Conservation (phyloP, 2,797 vertebrate species). For the Rhinophrynus dorsalis region DNA sequence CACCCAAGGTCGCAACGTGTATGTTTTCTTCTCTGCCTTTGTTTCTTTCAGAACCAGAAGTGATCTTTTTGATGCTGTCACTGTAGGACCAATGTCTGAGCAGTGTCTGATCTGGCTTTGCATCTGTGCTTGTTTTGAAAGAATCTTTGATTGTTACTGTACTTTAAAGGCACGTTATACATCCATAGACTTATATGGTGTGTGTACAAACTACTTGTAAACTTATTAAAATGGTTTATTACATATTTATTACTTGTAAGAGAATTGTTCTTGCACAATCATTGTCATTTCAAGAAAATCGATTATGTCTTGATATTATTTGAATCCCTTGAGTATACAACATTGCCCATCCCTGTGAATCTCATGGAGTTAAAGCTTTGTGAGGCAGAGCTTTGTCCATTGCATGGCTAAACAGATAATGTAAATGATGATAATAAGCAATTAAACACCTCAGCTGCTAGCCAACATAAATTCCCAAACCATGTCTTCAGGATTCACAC, state of each 20-base stretch:
- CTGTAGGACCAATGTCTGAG: slow-evolving; percentile 5
- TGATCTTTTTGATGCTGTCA: background rate
- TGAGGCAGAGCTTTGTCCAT: no score
- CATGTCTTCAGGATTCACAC: no score
- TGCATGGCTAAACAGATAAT: no score
- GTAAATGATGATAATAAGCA: no score
- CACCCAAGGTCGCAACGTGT: background rate
- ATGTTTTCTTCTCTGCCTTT: slow-evolving; percentile 34
- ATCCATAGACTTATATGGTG: slow-evolving; percentile 25
- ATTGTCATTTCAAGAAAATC: no score
- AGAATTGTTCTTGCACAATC: no score
- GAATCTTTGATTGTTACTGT: slow-evolving; percentile 44
- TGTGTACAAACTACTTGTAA: slow-evolving; percentile 64
- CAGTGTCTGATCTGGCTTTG: slow-evolving; percentile 52
- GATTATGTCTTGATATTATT: no score
- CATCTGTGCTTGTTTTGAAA: slow-evolving; percentile 52
- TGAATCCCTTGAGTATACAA: no score
- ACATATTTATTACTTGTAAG: slow-evolving; percentile 35
- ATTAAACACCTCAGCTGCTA: no score
- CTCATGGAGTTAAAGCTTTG: no score
- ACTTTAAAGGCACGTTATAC: slow-evolving; percentile 27
- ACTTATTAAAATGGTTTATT: slow-evolving; percentile 54
- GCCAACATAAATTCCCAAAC: no score
- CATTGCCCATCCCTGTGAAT: no score
- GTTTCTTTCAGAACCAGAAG: background rate